These are phyloP conservation scores for Limnephilus rhombicus DNA, from an alignment of 2,888 invertebrate genomes.

Conservation along the genomic window DNA sequence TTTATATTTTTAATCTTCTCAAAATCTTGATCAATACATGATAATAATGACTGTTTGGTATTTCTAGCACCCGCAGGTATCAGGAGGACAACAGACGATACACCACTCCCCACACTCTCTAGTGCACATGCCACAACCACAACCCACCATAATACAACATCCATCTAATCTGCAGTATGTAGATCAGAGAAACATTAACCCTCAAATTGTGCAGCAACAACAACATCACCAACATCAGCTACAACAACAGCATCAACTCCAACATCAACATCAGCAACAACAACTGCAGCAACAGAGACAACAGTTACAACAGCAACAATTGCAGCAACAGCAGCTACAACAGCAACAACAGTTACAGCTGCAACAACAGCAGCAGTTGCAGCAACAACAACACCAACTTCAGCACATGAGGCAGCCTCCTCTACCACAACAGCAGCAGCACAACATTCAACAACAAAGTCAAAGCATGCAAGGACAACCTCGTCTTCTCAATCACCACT, in stretches of 20 bases:
- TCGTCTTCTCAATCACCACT: conserved; percentile 57
- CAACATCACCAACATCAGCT: conserved; percentile 67
- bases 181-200: conserved; percentile 63
- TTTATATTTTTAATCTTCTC: not conserved
- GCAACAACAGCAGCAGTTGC: conserved; percentile 62
- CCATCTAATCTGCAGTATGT: conserved; percentile 62
- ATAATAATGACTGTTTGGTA: not conserved
- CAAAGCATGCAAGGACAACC: conserved; percentile 54
- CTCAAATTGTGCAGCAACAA: conserved; percentile 67
- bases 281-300: conserved; percentile 68
- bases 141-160: conserved; percentile 60
- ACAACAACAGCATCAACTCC: conserved; percentile 59
- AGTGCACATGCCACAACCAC: conserved; percentile 66
- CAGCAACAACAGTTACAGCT: conserved; percentile 70
- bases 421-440: conserved; percentile 67
- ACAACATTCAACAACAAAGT: conserved; percentile 49
- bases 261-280: conserved; percentile 69
- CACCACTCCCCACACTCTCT: conserved; percentile 58
- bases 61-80: conserved; percentile 68
- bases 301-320: conserved; percentile 70
- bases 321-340: conserved; percentile 70
- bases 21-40: not conserved
- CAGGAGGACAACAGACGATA: conserved; percentile 54
- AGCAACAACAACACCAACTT: conserved; percentile 55
- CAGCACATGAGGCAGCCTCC: conserved; percentile 56